Evolutionary conservation across 1,140 invertebrate genomes (phyloP), one percentile per base, ranked within the genome.

Genomic region (Apis florea): DNA sequence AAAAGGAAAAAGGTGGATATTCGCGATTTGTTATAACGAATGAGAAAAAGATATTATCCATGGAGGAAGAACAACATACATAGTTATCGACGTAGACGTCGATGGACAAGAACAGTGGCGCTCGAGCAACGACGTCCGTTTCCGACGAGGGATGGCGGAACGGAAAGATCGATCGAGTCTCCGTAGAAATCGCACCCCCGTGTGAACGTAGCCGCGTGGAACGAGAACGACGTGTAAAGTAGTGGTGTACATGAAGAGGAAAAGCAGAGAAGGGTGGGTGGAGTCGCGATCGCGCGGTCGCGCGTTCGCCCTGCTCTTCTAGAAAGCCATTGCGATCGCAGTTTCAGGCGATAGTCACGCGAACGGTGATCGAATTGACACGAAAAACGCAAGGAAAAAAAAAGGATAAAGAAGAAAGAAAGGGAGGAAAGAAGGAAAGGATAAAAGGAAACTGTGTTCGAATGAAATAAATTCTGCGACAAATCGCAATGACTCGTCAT

Each of bases 61-160:
- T 13, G 51, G 61, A 67, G 58, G 47, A 13, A 40, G 4, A 47
- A 67, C 21, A 40, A 21, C 19, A 5, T 15, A 13, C 19, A 13
- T 19, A 63, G 47, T 72, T 72, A 72, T 72, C 70, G 70, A 72
- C 69, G 68, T 24, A 69, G 68, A 21, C 71, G n/a, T 31, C 40
- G 59, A n/a, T 3, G 58, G 26, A 12, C 24, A 2, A 63, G 61
- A 26, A 19, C 51, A 49, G 31, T 31, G n/a, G 8, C 21, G n/a
- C 68, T 21, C 24, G 3, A 31, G 12, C 51, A 17, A 6, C 47
- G 76, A 31, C 9, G 53, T 15, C 13, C 12, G 10, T 2, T 51
- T 13, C 21, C 79, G 71, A 58, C 70, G 53, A 56, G 79, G 79
- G 79, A 74, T 80, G 79, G 79, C 79, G n/a, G 79, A 53, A 26